Evolutionary conservation across 2,113 vertebrate genomes (phyloP).

Genomic region (Lophochroa leadbeateri): DNA sequence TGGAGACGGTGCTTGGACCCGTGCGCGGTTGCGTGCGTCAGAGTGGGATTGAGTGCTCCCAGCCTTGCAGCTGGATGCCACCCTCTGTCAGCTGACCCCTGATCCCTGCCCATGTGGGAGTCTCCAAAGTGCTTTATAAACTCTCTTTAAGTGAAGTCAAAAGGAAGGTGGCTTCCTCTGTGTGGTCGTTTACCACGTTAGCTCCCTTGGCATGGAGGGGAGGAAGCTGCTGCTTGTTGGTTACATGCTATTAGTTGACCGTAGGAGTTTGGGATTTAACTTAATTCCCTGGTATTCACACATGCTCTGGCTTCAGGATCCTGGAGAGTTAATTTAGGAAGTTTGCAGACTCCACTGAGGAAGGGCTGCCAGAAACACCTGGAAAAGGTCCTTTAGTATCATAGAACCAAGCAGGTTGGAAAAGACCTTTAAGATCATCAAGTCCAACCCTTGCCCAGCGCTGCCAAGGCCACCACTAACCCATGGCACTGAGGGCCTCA

Average conservation of each 20-base stretch:
- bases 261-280: neutral
- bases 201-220: neutral
- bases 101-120: neutral
- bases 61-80: neutral
- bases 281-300: neutral
- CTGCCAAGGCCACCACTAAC: neutral
- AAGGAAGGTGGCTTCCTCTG: neutral
- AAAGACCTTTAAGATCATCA: neutral
- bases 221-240: neutral
- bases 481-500: neutral
- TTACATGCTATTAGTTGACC: accelerated
- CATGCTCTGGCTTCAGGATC: neutral
- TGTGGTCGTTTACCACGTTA: neutral
- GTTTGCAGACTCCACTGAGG: neutral
- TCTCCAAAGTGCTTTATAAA: neutral
- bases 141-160: neutral
- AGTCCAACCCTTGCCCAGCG: neutral
- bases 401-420: neutral
- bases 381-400: neutral
- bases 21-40: accelerated
- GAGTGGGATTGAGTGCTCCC: neutral
- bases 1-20: accelerated
- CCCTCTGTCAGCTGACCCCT: accelerated
- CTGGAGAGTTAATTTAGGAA: neutral
- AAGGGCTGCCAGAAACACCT: neutral